Evolutionary conservation across 1,140 invertebrate genomes (phyloP).

Genomic region (Vanessa tameamea): DNA sequence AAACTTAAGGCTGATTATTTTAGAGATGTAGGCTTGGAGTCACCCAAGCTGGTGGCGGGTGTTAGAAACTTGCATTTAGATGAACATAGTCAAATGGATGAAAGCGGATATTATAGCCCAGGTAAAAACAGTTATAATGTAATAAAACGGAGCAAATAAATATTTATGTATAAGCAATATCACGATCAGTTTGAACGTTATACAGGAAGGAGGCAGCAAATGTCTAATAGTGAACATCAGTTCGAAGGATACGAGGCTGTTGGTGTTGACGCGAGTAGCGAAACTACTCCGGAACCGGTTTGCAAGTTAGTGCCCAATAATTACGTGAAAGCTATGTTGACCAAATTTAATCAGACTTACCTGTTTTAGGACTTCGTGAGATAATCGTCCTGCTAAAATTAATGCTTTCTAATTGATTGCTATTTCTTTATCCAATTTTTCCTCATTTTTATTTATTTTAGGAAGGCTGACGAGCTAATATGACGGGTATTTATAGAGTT

Average conservation of each 20-base stretch:
- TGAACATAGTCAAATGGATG: conserved; percentile 72
- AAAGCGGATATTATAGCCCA: conserved; percentile 72
- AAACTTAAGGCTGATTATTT: conserved; percentile 74
- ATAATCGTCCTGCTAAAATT: too few species aligned
- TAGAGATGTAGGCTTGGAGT: conserved; percentile 67
- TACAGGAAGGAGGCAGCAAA: conserved; percentile 63
- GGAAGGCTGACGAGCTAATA: too few species aligned
- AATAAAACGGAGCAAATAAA: neutral
- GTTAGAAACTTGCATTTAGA: conserved; percentile 71
- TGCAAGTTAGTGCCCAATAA: conserved; percentile 52
- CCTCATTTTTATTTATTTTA: too few species aligned
- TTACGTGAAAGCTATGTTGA: neutral
- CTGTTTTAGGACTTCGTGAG: too few species aligned
- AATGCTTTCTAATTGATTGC: too few species aligned
- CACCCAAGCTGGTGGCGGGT: conserved; percentile 63
- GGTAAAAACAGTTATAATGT: conserved; percentile 43
- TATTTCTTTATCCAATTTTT: too few species aligned
- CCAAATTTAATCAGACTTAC: neutral
- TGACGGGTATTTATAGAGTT: too few species aligned
- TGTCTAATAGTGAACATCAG: conserved; percentile 56
- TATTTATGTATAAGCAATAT: neutral
- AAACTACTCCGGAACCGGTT: conserved; percentile 65
- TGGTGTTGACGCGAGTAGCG: conserved; percentile 58
- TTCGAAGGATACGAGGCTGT: conserved; percentile 71
- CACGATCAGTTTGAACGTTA: neutral